Base-by-base conservation (phyloP, 37 sponge, comb jelly and placozoan genomes). In the Haliclona indistincta region DNA sequence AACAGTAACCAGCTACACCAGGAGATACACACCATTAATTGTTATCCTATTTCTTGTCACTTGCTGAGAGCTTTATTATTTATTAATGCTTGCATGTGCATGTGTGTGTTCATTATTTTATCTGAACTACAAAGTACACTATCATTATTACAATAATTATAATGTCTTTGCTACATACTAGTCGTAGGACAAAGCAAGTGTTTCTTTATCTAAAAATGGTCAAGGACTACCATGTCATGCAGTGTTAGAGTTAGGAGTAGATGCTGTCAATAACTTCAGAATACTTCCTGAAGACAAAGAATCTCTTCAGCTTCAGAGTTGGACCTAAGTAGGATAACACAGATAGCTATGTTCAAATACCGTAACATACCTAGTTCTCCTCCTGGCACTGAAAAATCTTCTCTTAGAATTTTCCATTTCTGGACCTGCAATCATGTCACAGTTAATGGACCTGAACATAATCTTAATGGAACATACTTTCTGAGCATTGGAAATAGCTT, bases 261-360 rank as follows among this genome's bases (percentile, higher is more conserved):
- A 94, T 56, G 25, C 43, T 56, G 43, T 91, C 88, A 32, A 94
- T 94, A 42, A 56, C 43, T 15, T 79, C 84, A 30, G 65, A 55
- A 60, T 91, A 91, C 68, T 91, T 91, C 62, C 74, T 42, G 33
- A 76, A 43, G 1, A 84, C 88, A 8, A 79, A 63, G 7, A 38
- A 28, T 41, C 96, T 83, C 75, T 84, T 87, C 75, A 91, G 60
- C 74, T 91, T 91, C 67, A 88, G 35, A 20, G 93, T 88, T n/a
- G 96, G 89, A 19, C 86, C 92, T 91, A 66, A 17, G 54, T 10
- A 45, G 30, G 60, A 74, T 22, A 45, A 41, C 4, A 4, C 5
- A 58, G 10, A 56, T 4, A 25, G 7, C 19, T 20, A 29, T 28
- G 54, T 64, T 65, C 19, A 38, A 4, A 71, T 45, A 8, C 32